These are phyloP conservation scores for Lepisosteus oculatus DNA, from an alignment of 2,113 vertebrate species.

Conservation along the genomic window DNA sequence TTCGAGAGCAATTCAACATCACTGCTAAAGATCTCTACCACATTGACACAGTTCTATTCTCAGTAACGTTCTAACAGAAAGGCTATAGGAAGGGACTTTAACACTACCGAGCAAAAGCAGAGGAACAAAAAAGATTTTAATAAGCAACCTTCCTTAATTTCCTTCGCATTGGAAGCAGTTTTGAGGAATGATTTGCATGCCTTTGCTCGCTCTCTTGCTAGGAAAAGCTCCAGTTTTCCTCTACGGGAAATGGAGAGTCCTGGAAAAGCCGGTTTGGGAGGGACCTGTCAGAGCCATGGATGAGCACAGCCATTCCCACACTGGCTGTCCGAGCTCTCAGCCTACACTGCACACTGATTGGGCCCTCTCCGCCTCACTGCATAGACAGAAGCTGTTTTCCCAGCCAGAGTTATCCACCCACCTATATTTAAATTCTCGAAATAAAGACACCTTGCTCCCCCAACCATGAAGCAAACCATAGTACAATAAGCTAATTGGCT, in stretches of 20 bases:
- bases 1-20: too few relatives aligned
- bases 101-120: too few relatives aligned
- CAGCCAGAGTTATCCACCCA: background rate
- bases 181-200: background rate
- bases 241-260: background rate
- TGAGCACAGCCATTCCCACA: background rate
- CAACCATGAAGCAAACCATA: constrained; percentile 47
- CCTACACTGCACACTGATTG: background rate
- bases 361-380: background rate
- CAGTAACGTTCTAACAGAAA: too few relatives aligned
- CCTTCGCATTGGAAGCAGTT: background rate
- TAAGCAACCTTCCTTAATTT: background rate
- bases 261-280: constrained; percentile 12
- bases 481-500: background rate
- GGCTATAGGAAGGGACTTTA: too few relatives aligned
- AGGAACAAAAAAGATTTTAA: too few relatives aligned
- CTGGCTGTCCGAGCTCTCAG: background rate
- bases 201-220: background rate
- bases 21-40: too few relatives aligned
- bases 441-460: constrained; percentile 26
- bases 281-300: background rate
- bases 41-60: too few relatives aligned
- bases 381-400: background rate
- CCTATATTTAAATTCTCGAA: background rate
- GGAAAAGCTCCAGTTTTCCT: background rate